phyloP scores from a whole-genome alignment of 2,113 vertebrate species.

The Cynocephalus volans region DNA sequence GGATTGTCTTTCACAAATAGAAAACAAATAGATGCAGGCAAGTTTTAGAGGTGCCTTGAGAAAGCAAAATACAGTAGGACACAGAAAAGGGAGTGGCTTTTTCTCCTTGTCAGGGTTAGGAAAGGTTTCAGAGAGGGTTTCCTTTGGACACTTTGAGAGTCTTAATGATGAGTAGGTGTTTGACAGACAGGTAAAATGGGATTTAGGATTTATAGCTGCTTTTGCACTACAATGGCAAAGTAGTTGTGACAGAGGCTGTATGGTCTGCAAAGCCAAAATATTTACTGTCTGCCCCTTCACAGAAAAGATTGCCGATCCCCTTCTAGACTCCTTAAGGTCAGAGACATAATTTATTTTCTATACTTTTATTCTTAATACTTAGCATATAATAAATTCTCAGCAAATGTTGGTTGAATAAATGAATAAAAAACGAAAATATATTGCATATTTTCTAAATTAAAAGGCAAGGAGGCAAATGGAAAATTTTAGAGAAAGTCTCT shows the following conservation, averaged over 20 bases:
- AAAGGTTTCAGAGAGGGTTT: not conserved
- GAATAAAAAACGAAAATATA: not conserved
- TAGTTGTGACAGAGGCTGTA: not conserved
- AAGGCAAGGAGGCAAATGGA: not conserved
- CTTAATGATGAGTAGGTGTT: not conserved
- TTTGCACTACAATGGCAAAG: not conserved
- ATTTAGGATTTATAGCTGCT: not conserved
- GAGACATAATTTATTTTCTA: not conserved
- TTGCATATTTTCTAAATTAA: not conserved
- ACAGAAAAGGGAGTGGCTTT: not conserved
- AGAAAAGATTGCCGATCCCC: not conserved
- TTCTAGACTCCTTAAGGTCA: slow-evolving; percentile 25
- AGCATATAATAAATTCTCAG: not conserved
- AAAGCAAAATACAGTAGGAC: not conserved
- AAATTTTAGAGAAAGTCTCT: not conserved
- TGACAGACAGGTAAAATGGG: not conserved
- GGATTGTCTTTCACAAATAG: not conserved
- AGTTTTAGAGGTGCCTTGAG: not conserved
- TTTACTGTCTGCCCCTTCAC: not conserved
- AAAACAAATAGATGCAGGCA: not conserved
- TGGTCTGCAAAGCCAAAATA: slow-evolving; percentile 35
- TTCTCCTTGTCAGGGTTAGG: not conserved
- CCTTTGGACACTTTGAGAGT: not conserved
- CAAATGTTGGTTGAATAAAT: slow-evolving; percentile 17
- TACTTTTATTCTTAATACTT: not conserved